Evolutionary conservation across 2,113 vertebrate species (phyloP), one percentile per base, ranked within the genome.

Genomic region (Calyptommatus sinebrachiatus): DNA sequence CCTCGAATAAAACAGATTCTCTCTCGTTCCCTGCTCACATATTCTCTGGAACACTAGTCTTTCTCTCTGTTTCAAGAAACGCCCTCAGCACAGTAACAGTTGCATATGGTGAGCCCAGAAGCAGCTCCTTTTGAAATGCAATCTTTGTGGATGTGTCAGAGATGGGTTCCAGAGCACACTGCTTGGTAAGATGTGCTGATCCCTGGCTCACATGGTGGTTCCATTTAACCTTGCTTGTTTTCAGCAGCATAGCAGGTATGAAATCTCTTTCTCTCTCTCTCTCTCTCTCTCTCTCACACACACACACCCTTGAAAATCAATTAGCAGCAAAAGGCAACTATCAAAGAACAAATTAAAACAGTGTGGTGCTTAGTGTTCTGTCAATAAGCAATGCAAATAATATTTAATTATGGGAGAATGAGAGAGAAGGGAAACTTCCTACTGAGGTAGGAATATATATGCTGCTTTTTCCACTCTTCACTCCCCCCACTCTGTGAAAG

Each of bases 291-390:
- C n/a, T n/a, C n/a, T n/a, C 77, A 87, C 89, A 26, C 35, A 41
- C 35, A 41, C 35, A 41, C 68, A 63, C 85, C 85, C 84, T 86
- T 90, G 92, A 91, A 93, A 96, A 92, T 94, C 92, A 96, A 91
- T 95, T 95, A 95, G 91, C 87, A 90, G 87, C 76, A 70, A 92
- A 92, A 90, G 93, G 94, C 93, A 88, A 91, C 91, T 91, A 94
- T 94, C 91, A 86, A 87, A 92, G 89, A 94, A 78, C 89, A 89
- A 93, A 91, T 89, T 83, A 92, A 93, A 92, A 89, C 29, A 29
- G 86, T 87, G 88, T 80, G 80, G 70, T 90, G 93, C 93, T 95
- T 91, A 95, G 89, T 0, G 78, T 90, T 95, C 89, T 89, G 90
- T 94, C 93, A 92, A 92, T 94, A 92, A 92, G 87, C 92, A 94